Evolutionary conservation across 1,140 invertebrate species (phyloP), one percentile per base, ranked within the genome.

Genomic region (Battus philenor): DNA sequence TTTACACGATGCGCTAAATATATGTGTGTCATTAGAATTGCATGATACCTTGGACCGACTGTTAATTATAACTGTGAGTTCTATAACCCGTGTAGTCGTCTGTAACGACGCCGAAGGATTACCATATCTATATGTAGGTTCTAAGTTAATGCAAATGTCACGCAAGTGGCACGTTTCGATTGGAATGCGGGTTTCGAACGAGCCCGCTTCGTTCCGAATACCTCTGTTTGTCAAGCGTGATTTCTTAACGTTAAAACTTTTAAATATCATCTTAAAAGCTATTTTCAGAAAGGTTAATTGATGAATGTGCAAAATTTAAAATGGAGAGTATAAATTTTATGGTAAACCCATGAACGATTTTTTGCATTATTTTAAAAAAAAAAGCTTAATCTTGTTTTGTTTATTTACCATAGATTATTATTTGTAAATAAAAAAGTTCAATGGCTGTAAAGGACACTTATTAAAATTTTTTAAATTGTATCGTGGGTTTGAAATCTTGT

Each of bases 121-220:
- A 32, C 44, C 44, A 53, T 59, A 58, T 50, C 50, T 59, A 39
- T 58, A 59, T 59, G 56, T 62, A 62, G 56, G 56, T 48, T 50
- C 50, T 64, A 54, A 56, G 54, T 57, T 58, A 69, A 70, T 69
- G 70, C 70, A 70, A 72, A 74, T 77, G 66, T 72, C 63, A 68
- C 55, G 54, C 67, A 68, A 72, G 63, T 74, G 59, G 71, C 55
- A 68, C 68, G 58, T 39, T 41, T 10, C 53, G 43, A 67, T 68
- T 44, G 71, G 71, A 75, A 75, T 75, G 71, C 66, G 60, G 61
- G 63, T 62, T 69, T 63, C 58, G 60, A 72, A 67, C 51, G 54
- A 61, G 54, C 54, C 52, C 59, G 33, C 36, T 51, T 47, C 54
- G 70, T 71, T 63, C 60, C 60, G 60, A 74, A 74, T 71, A 69